These are phyloP conservation scores for Aurelia coerulea DNA, from an alignment of 30 jellyfish, hydroid and myxozoan species.

Conservation along the genomic window DNA sequence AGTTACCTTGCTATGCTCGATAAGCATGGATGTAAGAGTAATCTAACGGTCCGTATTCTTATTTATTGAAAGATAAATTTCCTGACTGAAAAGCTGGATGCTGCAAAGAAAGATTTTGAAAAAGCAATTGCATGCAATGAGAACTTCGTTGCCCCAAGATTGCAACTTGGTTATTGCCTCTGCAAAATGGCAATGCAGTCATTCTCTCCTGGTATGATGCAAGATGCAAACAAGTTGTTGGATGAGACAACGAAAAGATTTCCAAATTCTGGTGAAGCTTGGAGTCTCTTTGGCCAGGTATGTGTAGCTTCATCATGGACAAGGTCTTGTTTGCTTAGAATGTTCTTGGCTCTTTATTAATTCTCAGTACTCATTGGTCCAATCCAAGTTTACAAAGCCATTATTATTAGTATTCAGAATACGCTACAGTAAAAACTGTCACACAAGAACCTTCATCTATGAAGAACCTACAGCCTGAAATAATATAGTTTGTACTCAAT, in stretches of 20 bases:
- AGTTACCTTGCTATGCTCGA: no score
- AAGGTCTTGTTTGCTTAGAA: neutral
- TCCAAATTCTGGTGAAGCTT: constrained; percentile 91
- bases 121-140: constrained; percentile 70
- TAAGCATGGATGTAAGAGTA: no score
- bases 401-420: no score
- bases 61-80: constrained; percentile 49
- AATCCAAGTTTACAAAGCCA: neutral
- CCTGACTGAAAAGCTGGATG: constrained; percentile 77
- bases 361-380: neutral
- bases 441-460: no score
- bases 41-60: neutral
- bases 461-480: no score
- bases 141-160: constrained; percentile 82
- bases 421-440: no score
- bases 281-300: constrained; percentile 97
- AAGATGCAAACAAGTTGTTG: constrained; percentile 78
- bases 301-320: neutral
- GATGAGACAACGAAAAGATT: constrained; percentile 79
- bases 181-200: constrained; percentile 84
- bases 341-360: neutral
- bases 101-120: constrained; percentile 83
- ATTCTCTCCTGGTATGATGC: constrained; percentile 73
- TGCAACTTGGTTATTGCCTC: constrained; percentile 86
- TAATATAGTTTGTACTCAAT: no score